A percentile compares a stretch with the other conserved stretches of the same genome.
Conservation (phyloP, 2,113 vertebrate genomes). For the Myocastor coypus region DNA sequence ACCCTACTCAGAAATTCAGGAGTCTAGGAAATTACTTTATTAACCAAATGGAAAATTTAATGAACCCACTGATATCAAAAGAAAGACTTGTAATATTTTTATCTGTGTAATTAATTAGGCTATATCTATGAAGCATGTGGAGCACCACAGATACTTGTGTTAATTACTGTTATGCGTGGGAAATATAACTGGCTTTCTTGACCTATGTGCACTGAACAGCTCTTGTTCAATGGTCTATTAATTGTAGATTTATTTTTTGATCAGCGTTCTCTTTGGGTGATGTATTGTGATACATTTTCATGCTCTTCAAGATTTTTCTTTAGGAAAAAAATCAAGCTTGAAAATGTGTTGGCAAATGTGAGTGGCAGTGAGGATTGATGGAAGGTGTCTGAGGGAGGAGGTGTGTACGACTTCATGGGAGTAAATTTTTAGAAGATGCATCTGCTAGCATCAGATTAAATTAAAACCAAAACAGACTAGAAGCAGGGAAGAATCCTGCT, state of each 20-base stretch:
- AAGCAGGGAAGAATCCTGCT: not conserved
- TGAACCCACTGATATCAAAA: conserved; percentile 69
- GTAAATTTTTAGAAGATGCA: not conserved
- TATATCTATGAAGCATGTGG: conserved; percentile 56
- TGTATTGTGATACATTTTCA: conserved; percentile 34
- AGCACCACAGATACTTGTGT: conserved; percentile 48
- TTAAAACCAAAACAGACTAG: not conserved
- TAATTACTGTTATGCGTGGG: conserved; percentile 72
- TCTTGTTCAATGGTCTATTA: conserved; percentile 69
- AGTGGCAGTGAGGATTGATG: not conserved
- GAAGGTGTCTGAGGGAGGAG: not conserved
- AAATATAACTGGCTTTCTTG: conserved; percentile 69
- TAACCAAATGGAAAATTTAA: conserved; percentile 75
- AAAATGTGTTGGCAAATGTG: conserved; percentile 49
- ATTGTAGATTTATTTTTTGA: conserved; percentile 70
- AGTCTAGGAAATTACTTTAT: conserved; percentile 69
- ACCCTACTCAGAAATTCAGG: conserved; percentile 4
- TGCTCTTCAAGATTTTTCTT: conserved; percentile 60
- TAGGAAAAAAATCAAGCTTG: conserved; percentile 47
- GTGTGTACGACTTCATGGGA: not conserved
- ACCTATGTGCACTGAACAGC: conserved; percentile 46
- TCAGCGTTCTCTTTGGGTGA: conserved; percentile 55
- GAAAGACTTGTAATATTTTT: conserved; percentile 68
- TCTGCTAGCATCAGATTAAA: not conserved
- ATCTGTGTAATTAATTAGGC: conserved; percentile 79